Conservation (phyloP, 2,888 invertebrate genomes). For the Sylvicola cinctus region DNA sequence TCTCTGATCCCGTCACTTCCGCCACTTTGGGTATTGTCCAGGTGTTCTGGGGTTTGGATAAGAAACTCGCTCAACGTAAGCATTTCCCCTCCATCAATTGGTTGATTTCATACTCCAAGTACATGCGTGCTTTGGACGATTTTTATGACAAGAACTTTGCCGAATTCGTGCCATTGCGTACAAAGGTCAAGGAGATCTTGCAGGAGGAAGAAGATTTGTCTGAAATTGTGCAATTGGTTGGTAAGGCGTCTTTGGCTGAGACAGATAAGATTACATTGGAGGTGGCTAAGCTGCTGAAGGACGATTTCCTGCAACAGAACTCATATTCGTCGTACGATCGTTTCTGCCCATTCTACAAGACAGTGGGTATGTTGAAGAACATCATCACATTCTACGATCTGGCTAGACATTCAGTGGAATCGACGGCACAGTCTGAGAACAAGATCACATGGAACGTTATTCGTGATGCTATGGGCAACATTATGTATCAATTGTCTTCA, state of each 20-base stretch:
- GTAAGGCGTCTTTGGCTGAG: conserved; percentile 96
- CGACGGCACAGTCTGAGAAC: conserved; percentile 96
- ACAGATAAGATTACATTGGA: conserved; percentile 98
- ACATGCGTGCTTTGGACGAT: conserved; percentile 94
- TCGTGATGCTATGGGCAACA: conserved; percentile 88
- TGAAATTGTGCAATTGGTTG: conserved; percentile 98
- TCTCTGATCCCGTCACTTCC: conserved; percentile 98
- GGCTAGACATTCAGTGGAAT: conserved; percentile 93
- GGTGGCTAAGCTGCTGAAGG: conserved; percentile 93
- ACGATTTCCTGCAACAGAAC: conserved; percentile 99
- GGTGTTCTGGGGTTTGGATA: conserved; percentile 99
- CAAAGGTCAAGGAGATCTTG: conserved; percentile 84
- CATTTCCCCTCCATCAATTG: conserved; percentile 99
- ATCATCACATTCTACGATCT: conserved; percentile 98
- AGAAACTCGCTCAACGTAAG: conserved; percentile 95
- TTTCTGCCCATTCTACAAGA: conserved; percentile 99
- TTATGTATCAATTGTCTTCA: conserved; percentile 89
- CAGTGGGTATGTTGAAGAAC: conserved; percentile 95
- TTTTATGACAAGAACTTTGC: conserved; percentile 97
- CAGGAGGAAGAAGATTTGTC: conserved; percentile 99
- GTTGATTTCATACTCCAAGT: conserved; percentile 98
- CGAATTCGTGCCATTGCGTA: conserved; percentile 92
- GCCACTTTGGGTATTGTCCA: conserved; percentile 98
- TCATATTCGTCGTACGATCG: conserved; percentile 89
- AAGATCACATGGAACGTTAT: conserved; percentile 98